Percentiles rank a stretch among this genome's conserved stretches.
These are phyloP conservation scores for Cnemophilus loriae DNA, from an alignment of 2,113 vertebrate species.

Conservation along the genomic window DNA sequence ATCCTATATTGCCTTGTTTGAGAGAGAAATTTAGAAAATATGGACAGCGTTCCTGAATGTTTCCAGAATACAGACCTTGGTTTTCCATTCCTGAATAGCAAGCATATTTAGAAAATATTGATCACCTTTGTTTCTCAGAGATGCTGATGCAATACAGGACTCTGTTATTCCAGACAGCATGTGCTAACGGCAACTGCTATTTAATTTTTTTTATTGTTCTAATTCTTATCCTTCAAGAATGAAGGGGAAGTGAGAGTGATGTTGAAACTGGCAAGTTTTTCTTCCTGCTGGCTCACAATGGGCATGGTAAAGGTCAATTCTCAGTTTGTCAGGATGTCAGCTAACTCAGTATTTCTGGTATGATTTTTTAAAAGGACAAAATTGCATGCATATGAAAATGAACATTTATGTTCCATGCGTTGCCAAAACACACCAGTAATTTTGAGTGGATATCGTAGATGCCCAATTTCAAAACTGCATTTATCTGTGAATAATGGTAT, in stretches of 20 bases:
- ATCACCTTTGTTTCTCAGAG: constrained; percentile 11
- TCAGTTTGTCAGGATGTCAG: constrained; percentile 18
- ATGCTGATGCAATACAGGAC: not conserved
- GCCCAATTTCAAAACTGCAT: not conserved
- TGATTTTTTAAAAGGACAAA: not conserved
- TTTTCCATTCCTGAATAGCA: constrained; percentile 15
- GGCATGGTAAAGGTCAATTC: constrained; percentile 32
- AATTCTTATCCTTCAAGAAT: constrained; percentile 34
- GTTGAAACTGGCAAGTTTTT: constrained; percentile 51
- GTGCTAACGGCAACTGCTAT: not conserved
- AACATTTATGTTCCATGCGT: not conserved
- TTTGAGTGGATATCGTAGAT: not conserved
- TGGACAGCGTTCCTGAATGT: not conserved
- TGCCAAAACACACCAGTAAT: not conserved
- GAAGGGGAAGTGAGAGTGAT: constrained; percentile 30
- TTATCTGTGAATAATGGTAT: not conserved
- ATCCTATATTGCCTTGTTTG: not conserved
- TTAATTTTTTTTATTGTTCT: constrained; percentile 52
- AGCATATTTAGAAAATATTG: constrained; percentile 26
- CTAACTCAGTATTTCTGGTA: not conserved
- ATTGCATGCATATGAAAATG: not conserved
- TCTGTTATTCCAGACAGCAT: constrained; percentile 1
- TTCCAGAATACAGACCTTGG: not conserved
- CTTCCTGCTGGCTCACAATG: constrained; percentile 25
- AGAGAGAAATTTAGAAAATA: not conserved